Conservation (phyloP, 2,113 vertebrate genomes). For the Mesocricetus auratus region DNA sequence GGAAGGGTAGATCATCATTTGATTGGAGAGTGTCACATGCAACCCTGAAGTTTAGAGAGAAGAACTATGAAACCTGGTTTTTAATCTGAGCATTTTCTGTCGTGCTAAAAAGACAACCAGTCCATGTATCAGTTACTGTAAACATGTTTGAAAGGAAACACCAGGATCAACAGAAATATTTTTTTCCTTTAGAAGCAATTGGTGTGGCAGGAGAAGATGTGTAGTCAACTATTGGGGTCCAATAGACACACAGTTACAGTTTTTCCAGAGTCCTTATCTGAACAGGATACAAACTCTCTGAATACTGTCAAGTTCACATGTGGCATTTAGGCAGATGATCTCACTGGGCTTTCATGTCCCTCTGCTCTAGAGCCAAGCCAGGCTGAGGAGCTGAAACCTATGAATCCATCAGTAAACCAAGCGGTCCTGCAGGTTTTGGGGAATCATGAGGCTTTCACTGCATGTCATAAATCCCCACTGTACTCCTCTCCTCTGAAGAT, state of each 20-base stretch:
- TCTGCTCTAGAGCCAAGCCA: neutral
- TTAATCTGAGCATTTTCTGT: neutral
- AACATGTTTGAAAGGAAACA: neutral
- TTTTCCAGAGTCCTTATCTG: neutral
- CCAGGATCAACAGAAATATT: neutral
- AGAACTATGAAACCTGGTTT: neutral
- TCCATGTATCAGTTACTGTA: neutral
- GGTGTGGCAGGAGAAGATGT: neutral
- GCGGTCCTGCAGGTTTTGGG: neutral
- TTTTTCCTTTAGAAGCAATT: slow-evolving; percentile 8
- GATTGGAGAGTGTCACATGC: neutral
- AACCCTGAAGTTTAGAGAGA: neutral
- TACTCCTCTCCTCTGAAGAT: neutral
- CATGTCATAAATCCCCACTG: neutral
- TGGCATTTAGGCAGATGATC: neutral
- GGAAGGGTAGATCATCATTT: neutral
- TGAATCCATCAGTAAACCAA: slow-evolving; percentile 31
- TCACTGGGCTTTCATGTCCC: neutral
- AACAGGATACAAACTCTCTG: neutral
- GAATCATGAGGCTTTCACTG: neutral
- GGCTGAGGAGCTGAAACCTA: neutral
- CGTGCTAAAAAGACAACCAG: neutral
- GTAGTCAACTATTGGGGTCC: neutral
- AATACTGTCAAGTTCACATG: neutral
- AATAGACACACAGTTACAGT: neutral